Evolutionary conservation across 2,888 invertebrate genomes (phyloP).

Genomic region (Eupithecia exiguata): DNA sequence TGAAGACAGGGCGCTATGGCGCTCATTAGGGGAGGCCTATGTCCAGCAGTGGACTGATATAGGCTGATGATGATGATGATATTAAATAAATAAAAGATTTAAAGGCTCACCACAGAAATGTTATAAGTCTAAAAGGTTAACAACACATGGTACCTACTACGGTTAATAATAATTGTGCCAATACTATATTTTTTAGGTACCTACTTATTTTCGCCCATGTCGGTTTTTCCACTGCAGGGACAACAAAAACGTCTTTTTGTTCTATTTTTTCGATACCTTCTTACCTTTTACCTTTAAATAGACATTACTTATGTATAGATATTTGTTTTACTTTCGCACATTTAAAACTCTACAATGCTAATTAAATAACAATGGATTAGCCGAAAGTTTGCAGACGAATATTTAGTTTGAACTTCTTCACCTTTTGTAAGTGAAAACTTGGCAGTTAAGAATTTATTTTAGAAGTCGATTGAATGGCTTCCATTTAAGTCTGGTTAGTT

Average conservation of each 20-base stretch:
- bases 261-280: too few relatives aligned
- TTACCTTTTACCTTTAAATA: too few relatives aligned
- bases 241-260: not conserved
- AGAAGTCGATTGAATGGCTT: not conserved
- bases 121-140: too few relatives aligned
- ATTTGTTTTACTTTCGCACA: not conserved
- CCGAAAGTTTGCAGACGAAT: constrained; percentile 4
- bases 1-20: too few relatives aligned
- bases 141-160: too few relatives aligned
- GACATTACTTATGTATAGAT: too few relatives aligned
- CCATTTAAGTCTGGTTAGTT: not conserved
- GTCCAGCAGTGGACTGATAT: too few relatives aligned
- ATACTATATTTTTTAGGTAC: not conserved
- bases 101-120: too few relatives aligned
- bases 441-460: not conserved
- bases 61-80: too few relatives aligned
- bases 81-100: too few relatives aligned
- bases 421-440: not conserved
- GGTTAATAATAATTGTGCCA: not conserved
- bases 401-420: constrained; percentile 6
- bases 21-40: too few relatives aligned
- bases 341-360: not conserved
- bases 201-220: not conserved
- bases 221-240: not conserved
- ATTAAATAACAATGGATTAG: not conserved